These are phyloP conservation scores for Syndactyla subalaris DNA, from an alignment of 2,797 vertebrate genomes.

Conservation along the genomic window DNA sequence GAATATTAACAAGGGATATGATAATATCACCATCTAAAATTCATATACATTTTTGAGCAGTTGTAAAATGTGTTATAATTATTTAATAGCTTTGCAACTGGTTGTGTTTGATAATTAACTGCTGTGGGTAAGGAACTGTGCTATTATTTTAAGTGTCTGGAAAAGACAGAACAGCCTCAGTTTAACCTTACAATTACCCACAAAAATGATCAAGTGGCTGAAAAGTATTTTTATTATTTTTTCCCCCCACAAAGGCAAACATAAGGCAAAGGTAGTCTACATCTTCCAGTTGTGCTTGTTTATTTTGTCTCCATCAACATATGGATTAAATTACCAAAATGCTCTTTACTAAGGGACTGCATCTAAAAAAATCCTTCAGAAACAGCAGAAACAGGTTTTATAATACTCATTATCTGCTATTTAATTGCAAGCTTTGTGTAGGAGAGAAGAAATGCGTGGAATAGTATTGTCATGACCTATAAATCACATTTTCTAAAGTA, in stretches of 20 bases:
- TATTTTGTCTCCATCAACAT: background rate
- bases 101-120: constrained; percentile 45
- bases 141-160: background rate
- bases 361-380: background rate
- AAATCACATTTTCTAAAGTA: background rate
- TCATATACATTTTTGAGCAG: constrained; percentile 38
- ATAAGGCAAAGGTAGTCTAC: background rate
- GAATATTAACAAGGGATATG: constrained; percentile 53
- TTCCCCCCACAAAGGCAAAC: background rate
- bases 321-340: background rate
- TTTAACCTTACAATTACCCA: background rate
- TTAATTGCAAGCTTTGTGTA: background rate
- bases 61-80: constrained; percentile 53
- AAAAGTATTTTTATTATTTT: background rate
- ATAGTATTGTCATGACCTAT: background rate
- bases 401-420: background rate
- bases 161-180: background rate
- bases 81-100: constrained; percentile 51
- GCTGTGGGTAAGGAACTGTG: background rate
- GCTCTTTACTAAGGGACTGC: background rate
- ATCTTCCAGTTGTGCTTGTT: background rate
- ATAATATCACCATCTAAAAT: constrained; percentile 38
- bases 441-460: background rate
- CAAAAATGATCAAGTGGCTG: background rate
- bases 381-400: background rate